Evolutionary conservation across 2,888 invertebrate genomes (phyloP).

Genomic region (Kuschelorhynchus macadamiae): DNA sequence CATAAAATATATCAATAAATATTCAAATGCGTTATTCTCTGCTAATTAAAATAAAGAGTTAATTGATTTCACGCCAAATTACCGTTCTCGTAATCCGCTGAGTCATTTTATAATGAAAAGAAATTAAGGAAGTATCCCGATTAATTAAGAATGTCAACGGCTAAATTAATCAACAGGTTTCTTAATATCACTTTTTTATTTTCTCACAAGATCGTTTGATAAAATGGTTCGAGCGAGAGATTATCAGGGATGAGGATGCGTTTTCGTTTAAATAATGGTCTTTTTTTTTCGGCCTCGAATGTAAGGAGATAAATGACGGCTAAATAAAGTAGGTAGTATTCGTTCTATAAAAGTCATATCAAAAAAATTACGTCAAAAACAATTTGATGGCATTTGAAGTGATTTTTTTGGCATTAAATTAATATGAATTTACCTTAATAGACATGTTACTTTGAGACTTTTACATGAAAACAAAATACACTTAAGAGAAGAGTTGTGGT

Average conservation of each 20-base stretch:
- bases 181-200: conserved; percentile 24
- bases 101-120: conserved; percentile 21
- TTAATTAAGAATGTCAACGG: conserved; percentile 27
- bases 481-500: too few species aligned
- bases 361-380: too few species aligned
- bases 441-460: too few species aligned
- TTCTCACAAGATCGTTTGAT: conserved; percentile 25
- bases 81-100: conserved; percentile 18
- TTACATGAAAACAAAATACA: too few species aligned
- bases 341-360: too few species aligned
- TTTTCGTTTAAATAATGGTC: conserved; percentile 15
- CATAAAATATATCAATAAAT: too few species aligned
- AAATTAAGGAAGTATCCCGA: conserved; percentile 16
- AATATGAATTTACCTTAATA: too few species aligned
- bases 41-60: conserved; percentile 25
- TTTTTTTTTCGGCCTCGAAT: too few species aligned
- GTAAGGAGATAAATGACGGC: too few species aligned
- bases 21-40: conserved; percentile 14
- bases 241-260: conserved; percentile 11
- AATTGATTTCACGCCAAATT: conserved; percentile 28
- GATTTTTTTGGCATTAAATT: too few species aligned
- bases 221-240: conserved; percentile 18
- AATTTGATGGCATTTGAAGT: too few species aligned
- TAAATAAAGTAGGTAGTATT: too few species aligned
- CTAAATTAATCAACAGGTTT: conserved; percentile 30